A percentile compares a stretch with the other conserved stretches of the same genome.
Conservation (phyloP, 2,113 vertebrate genomes). For the Mobula birostris region DNA sequence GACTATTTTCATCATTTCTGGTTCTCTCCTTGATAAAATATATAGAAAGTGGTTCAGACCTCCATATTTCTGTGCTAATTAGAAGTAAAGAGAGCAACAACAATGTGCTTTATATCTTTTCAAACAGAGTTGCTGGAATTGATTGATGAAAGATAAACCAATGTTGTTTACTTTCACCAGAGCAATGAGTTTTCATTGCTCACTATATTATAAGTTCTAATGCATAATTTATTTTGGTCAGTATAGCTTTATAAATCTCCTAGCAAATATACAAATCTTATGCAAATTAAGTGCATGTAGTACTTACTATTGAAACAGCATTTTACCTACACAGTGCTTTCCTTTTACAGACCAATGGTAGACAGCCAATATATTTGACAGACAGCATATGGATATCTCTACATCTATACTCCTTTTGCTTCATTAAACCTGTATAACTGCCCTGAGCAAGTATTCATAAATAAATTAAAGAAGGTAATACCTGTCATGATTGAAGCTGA, state of each 20-base stretch:
- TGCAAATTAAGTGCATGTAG: not conserved
- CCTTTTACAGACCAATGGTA: not conserved
- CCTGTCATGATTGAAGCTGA: not conserved
- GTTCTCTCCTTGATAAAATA: not conserved
- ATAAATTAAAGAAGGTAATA: not conserved
- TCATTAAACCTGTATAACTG: not conserved
- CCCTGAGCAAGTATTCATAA: slow-evolving; percentile 22
- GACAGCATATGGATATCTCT: not conserved
- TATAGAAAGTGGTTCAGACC: not conserved
- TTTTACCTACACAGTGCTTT: not conserved
- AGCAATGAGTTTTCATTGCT: not conserved
- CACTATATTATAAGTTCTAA: not conserved
- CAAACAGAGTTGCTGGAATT: slow-evolving; percentile 11
- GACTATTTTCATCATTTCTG: not conserved
- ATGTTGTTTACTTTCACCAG: not conserved
- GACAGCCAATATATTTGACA: not conserved
- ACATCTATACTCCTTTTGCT: not conserved
- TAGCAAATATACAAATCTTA: not conserved
- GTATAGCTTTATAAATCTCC: not conserved
- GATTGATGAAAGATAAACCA: not conserved
- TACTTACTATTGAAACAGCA: not conserved
- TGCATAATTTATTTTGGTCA: slow-evolving; percentile 21
- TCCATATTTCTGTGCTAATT: not conserved
- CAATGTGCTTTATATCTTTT: not conserved
- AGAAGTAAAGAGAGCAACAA: not conserved